Conservation (phyloP, 2,797 vertebrate genomes). For the Oryzias dopingdopingensis region DNA sequence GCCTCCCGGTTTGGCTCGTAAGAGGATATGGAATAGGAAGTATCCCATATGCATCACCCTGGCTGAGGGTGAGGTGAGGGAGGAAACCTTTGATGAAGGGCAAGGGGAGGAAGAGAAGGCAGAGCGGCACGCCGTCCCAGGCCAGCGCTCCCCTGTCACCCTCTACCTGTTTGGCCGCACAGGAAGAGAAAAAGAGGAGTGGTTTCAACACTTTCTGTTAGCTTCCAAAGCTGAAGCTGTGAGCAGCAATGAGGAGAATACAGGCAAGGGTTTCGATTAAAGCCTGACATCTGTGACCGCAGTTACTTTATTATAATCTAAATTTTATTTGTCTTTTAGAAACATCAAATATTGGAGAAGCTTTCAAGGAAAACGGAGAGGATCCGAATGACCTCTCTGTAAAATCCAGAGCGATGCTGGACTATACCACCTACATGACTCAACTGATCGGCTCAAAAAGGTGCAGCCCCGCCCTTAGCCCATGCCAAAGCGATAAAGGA, state of each 20-base stretch:
- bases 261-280: slow-evolving; percentile 60
- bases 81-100: slow-evolving; percentile 32
- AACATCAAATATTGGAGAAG: slow-evolving; percentile 46
- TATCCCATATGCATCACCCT: slow-evolving; percentile 85
- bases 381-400: slow-evolving; percentile 68
- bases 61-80: slow-evolving; percentile 40
- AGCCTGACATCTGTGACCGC: no score
- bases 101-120: slow-evolving; percentile 55
- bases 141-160: slow-evolving; percentile 55
- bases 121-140: slow-evolving; percentile 27
- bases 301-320: no score
- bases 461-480: slow-evolving; percentile 60
- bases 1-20: slow-evolving; percentile 82
- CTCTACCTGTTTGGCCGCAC: slow-evolving; percentile 86
- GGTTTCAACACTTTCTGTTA: slow-evolving; percentile 82
- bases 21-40: slow-evolving; percentile 88
- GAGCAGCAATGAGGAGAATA: slow-evolving; percentile 40
- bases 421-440: slow-evolving; percentile 84
- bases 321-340: slow-evolving; percentile 33
- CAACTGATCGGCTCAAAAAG: slow-evolving; percentile 61
- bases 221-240: slow-evolving; percentile 58
- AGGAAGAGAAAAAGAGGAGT: slow-evolving; percentile 88
- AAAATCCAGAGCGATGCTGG: slow-evolving; percentile 76
- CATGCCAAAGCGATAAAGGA: slow-evolving; percentile 60
- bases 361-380: slow-evolving; percentile 68